phyloP scores from a whole-genome alignment of 2,797 vertebrate species.

The Platyrinchus mystaceus region DNA sequence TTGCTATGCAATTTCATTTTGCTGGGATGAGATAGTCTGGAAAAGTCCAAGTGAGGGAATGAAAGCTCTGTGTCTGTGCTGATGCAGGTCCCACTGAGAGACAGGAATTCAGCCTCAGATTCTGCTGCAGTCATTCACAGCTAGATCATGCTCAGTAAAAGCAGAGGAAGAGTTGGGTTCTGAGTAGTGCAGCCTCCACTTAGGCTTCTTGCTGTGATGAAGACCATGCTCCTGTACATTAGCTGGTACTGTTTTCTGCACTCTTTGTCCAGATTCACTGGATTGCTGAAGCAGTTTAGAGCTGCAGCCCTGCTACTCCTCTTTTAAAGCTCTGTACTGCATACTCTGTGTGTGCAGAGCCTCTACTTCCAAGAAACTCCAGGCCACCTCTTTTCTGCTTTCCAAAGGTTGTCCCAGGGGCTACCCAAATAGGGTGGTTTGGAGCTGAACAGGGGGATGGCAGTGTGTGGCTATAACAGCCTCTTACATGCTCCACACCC shows the following conservation, averaged over 20 bases:
- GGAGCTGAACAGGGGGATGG: neutral
- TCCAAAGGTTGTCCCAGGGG: neutral
- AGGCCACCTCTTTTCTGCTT: neutral
- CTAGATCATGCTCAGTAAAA: neutral
- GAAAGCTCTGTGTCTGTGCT: neutral
- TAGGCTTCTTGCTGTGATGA: neutral
- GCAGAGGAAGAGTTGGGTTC: neutral
- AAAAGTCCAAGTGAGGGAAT: neutral
- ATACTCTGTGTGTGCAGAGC: rapidly evolving
- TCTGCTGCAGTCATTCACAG: neutral
- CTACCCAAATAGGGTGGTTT: neutral
- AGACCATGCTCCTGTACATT: neutral
- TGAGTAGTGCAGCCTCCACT: neutral
- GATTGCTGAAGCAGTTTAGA: neutral
- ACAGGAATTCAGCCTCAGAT: neutral
- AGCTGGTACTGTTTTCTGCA: neutral
- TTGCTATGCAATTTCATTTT: slow-evolving; percentile 32
- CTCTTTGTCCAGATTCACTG: neutral
- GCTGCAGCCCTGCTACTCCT: neutral
- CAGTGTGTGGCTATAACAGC: neutral
- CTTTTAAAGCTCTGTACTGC: neutral
- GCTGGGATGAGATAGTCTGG: neutral
- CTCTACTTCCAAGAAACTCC: neutral
- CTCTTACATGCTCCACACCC: rapidly evolving
- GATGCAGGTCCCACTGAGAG: neutral